Conservation (phyloP, 2,113 vertebrate species). For the Hippocampus guttulatus region DNA sequence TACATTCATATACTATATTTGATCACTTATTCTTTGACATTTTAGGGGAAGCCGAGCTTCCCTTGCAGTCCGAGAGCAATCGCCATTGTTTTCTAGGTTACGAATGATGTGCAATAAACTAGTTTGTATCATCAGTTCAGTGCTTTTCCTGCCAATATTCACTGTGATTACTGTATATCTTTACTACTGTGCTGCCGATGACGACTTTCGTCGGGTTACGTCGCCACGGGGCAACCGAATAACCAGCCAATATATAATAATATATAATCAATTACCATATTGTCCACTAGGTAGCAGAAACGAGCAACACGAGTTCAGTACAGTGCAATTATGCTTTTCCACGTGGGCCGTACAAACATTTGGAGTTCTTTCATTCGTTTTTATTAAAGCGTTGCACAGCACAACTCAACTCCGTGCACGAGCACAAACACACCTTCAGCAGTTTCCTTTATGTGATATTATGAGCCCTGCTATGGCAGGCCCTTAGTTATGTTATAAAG, state of each 20-base stretch:
- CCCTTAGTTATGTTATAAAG: constrained; percentile 22
- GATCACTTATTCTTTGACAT: no score
- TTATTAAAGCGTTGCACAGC: not conserved
- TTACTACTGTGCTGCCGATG: no score
- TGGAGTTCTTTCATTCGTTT: not conserved
- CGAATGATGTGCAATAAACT: no score
- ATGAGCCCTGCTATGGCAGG: not conserved
- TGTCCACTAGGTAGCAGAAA: constrained; percentile 51
- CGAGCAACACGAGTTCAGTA: not conserved
- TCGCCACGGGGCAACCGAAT: no score
- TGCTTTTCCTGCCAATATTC: no score
- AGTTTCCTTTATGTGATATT: constrained; percentile 16
- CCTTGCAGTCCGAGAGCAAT: no score
- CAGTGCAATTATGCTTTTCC: not conserved
- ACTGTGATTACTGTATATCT: not conserved
- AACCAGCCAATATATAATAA: not conserved
- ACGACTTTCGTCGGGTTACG: no score
- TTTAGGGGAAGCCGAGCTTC: no score
- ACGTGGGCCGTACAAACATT: not conserved
- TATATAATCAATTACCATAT: not conserved
- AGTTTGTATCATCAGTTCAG: no score
- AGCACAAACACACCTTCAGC: not conserved
- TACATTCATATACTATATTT: no score
- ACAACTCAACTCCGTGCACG: not conserved
- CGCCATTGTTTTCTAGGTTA: no score